A percentile compares a stretch with the other conserved stretches of the same genome.
phyloP scores from a whole-genome alignment of 2,797 vertebrate genomes.

The Pagetopsis macropterus region DNA sequence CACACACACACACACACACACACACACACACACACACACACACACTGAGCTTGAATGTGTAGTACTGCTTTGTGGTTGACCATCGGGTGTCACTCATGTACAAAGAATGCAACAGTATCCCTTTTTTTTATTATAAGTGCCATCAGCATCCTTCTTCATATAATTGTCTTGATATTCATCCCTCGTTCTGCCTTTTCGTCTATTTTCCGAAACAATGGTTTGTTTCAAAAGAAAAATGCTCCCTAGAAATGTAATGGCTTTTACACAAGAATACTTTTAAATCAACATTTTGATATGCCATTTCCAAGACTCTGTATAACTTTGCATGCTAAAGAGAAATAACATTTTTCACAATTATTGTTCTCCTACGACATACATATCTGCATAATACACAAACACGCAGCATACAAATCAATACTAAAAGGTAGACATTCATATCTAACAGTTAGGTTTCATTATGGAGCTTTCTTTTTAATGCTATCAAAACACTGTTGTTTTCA shows the following conservation, averaged over 20 bases:
- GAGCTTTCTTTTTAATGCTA: background rate
- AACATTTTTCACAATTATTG: background rate
- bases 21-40: constrained; percentile 6
- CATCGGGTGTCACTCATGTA: constrained; percentile 80
- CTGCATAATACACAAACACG: constrained; percentile 7
- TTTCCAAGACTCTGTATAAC: constrained; percentile 1
- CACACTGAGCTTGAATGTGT: constrained; percentile 32
- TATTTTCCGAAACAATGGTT: background rate
- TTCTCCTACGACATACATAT: constrained; percentile 1
- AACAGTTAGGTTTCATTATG: constrained; percentile 14
- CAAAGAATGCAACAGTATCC: constrained; percentile 51
- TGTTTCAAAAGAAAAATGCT: background rate
- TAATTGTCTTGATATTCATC: background rate
- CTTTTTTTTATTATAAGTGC: background rate
- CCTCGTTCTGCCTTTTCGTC: background rate
- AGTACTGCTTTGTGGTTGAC: constrained; percentile 54
- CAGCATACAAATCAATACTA: constrained; percentile 22
- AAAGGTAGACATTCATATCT: constrained; percentile 8
- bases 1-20: constrained; percentile 3
- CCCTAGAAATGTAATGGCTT: background rate
- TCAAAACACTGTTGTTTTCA: background rate
- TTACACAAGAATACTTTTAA: background rate
- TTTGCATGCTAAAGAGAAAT: constrained; percentile 25
- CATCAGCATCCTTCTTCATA: background rate
- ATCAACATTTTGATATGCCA: background rate